Percentiles rank a stretch among this genome's conserved stretches.
phyloP scores from a whole-genome alignment of 2,113 vertebrate genomes.

The Nerophis lumbriciformis region DNA sequence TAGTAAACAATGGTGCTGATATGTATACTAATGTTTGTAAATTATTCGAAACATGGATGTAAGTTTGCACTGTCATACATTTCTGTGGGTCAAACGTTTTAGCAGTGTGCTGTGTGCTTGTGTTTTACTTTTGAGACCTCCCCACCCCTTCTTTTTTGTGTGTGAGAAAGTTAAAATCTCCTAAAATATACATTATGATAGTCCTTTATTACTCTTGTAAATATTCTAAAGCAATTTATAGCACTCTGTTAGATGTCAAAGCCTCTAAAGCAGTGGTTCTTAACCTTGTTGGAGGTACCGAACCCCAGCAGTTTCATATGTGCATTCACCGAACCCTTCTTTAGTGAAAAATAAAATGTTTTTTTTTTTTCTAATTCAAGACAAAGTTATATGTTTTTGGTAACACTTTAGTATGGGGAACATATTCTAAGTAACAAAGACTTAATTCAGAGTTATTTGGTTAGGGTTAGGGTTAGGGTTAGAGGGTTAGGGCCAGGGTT shows the following conservation, averaged over 20 bases:
- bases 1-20: conserved; percentile 78
- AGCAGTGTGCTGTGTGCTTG: conserved; percentile 58
- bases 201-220: conserved; percentile 59
- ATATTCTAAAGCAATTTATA: conserved; percentile 45
- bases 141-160: conserved; percentile 36
- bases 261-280: conserved; percentile 57
- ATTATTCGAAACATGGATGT: conserved; percentile 71
- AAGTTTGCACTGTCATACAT: conserved; percentile 64
- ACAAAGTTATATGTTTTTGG: too few relatives aligned
- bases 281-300: too few relatives aligned
- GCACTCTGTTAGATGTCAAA: conserved; percentile 53
- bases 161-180: conserved; percentile 48
- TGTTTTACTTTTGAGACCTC: conserved; percentile 39
- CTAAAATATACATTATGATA: conserved; percentile 34
- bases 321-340: too few relatives aligned
- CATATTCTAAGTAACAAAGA: too few relatives aligned
- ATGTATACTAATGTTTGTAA: conserved; percentile 74
- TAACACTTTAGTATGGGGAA: too few relatives aligned
- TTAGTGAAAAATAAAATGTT: too few relatives aligned
- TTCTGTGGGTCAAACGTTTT: conserved; percentile 66
- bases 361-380: too few relatives aligned
- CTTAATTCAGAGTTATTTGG: too few relatives aligned
- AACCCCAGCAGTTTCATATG: too few relatives aligned
- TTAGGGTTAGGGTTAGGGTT: too few relatives aligned
- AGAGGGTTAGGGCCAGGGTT: too few relatives aligned